A percentile compares a stretch with the other conserved stretches of the same genome.
Evolutionary conservation across 1,140 invertebrate species (phyloP).

Genomic region (Magallana ariakensis): DNA sequence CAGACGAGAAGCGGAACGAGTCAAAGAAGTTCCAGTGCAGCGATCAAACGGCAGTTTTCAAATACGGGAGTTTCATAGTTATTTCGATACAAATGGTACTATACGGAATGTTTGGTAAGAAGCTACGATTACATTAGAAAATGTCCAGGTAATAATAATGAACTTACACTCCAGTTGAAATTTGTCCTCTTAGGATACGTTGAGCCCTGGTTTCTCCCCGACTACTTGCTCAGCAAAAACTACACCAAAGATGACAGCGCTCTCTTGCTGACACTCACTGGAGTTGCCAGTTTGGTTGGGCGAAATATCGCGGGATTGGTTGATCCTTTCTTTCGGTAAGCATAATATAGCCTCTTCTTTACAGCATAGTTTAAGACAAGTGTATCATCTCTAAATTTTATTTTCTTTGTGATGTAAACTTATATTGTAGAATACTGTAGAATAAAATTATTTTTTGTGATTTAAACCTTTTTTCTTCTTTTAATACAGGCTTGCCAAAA

Average conservation of each 20-base stretch:
- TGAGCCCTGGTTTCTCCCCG: conserved; percentile 22
- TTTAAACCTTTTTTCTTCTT: no score
- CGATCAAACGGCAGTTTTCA: not conserved
- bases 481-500: no score
- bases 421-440: no score
- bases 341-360: no score
- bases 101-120: conserved; percentile 26
- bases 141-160: not conserved
- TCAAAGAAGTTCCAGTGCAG: not conserved
- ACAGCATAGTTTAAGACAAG: no score
- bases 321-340: not conserved
- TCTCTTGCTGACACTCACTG: not conserved
- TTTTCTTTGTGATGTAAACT: no score
- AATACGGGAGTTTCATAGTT: not conserved
- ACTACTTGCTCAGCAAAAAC: not conserved
- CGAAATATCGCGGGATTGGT: not conserved
- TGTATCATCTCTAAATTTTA: no score
- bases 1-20: not conserved
- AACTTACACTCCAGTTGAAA: no score
- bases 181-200: not conserved
- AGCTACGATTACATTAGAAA: not conserved
- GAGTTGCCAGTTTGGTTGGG: not conserved
- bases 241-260: not conserved
- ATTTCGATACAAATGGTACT: not conserved
- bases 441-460: no score